Evolutionary conservation across 2,797 vertebrate genomes (phyloP), one percentile per base, ranked within the genome.

Genomic region (Sebastiscus tertius): DNA sequence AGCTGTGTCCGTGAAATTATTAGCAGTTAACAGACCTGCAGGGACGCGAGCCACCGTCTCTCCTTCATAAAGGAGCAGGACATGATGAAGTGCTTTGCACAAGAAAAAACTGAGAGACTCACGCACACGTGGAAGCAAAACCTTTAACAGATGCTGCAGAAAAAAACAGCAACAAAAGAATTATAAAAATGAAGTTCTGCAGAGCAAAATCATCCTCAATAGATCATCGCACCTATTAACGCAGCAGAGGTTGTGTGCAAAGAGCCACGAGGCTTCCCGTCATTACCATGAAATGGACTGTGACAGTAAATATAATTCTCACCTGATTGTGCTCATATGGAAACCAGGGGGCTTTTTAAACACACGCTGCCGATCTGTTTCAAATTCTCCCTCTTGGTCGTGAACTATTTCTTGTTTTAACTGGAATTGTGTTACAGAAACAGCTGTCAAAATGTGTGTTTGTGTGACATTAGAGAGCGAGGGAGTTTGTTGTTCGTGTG

Each of bases 351-450:
- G 12, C 65, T 81, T 81, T 78, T 31, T 16, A 63, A 85, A 81
- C 78, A 82, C n/a, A 39, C 4, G 18, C 68, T 69, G 73, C 72
- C 74, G 80, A 87, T 84, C 62, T 36, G 72, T 76, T 83, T 70
- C 55, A 91, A 89, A 86, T 74, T 24, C 74, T 77, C 56, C 81
- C 13, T 72, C 33, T 66, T 12, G 88, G 85, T 80, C 33, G 8
- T 71, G 59, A 88, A 87, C 85, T 72, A 31, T 46, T 88, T 88
- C 36, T 81, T 74, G 56, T 74, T 68, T 82, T 71, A 26, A 77
- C 39, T 77, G 62, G 70, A 82, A 77, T 86, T 62, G 78, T 75
- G n/a, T 65, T 58, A 69, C 58, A 52, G 74, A 12, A 79, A 55
- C 58, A 77, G 31, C 69, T 72, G 71, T 78, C 9, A 61, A 70